Conservation (phyloP, 2,113 vertebrate genomes). For the Diphyllodes magnificus region DNA sequence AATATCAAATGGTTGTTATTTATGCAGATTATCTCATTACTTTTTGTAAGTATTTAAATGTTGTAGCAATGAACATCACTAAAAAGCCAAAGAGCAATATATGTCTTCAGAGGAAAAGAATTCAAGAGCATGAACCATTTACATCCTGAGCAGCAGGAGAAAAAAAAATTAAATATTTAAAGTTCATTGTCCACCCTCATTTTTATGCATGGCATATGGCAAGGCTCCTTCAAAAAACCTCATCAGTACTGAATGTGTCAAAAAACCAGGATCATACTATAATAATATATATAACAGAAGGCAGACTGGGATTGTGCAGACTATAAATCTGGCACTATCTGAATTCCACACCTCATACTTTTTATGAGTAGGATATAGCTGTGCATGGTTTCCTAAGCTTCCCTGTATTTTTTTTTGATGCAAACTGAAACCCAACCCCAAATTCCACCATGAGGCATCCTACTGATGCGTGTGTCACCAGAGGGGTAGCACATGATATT, state of each 20-base stretch:
- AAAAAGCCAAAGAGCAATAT: neutral
- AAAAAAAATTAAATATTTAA: neutral
- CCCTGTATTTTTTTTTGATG: neutral
- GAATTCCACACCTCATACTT: neutral
- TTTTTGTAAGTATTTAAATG: neutral
- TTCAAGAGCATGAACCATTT: neutral
- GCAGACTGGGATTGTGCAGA: neutral
- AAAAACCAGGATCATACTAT: neutral
- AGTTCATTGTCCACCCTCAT: neutral
- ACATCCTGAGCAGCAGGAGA: neutral
- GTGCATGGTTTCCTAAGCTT: neutral
- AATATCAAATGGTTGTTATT: neutral
- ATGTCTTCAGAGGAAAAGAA: neutral
- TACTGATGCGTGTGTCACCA: neutral
- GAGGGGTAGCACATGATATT: neutral
- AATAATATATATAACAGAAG: neutral
- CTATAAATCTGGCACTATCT: neutral
- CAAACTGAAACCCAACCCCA: neutral
- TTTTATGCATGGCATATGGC: neutral
- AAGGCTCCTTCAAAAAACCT: neutral
- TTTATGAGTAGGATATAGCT: neutral
- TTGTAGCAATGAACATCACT: neutral
- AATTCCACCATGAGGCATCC: constrained; percentile 21
- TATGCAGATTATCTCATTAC: neutral
- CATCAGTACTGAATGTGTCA: neutral